phyloP scores from a whole-genome alignment of 1,140 invertebrate genomes.

The Varroa destructor region DNA sequence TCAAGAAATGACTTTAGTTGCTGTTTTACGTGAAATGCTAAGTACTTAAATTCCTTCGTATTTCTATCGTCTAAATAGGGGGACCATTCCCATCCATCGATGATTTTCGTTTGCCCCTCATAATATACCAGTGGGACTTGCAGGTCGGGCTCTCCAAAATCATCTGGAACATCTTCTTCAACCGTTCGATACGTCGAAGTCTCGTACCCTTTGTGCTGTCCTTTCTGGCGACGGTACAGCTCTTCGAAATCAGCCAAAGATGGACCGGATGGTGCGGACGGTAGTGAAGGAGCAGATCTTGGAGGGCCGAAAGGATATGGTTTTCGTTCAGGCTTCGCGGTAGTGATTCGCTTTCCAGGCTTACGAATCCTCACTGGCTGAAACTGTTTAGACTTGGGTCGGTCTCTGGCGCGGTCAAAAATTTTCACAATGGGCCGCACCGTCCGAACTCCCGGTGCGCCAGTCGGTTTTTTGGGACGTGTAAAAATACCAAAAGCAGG shows the following conservation, averaged over 20 bases:
- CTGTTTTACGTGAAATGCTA: slow-evolving; percentile 21
- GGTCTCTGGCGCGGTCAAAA: not conserved
- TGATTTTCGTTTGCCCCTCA: slow-evolving; percentile 6
- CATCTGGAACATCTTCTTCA: slow-evolving; percentile 18
- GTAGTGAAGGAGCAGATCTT: not conserved
- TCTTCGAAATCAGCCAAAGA: slow-evolving; percentile 23
- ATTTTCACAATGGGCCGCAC: slow-evolving; percentile 19
- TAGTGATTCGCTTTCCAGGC: slow-evolving; percentile 1
- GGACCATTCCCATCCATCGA: slow-evolving; percentile 22
- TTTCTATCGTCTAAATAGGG: slow-evolving; percentile 17
- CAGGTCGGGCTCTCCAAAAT: slow-evolving; percentile 8
- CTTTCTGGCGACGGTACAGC: slow-evolving; percentile 17
- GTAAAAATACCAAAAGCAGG: slow-evolving; percentile 11
- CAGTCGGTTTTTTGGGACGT: slow-evolving; percentile 11
- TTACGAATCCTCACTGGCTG: slow-evolving; percentile 13
- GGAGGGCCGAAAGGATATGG: not conserved
- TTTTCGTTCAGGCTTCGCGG: not conserved
- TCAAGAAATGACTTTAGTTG: slow-evolving; percentile 7
- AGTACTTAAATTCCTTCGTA: slow-evolving; percentile 23
- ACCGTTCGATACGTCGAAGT: slow-evolving; percentile 23
- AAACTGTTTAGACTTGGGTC: not conserved
- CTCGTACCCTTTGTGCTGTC: not conserved
- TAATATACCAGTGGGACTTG: slow-evolving; percentile 12
- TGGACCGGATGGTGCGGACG: not conserved
- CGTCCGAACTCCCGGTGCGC: not conserved